phyloP scores from a whole-genome alignment of 2,113 vertebrate species.

The Erythrolamprus reginae region DNA sequence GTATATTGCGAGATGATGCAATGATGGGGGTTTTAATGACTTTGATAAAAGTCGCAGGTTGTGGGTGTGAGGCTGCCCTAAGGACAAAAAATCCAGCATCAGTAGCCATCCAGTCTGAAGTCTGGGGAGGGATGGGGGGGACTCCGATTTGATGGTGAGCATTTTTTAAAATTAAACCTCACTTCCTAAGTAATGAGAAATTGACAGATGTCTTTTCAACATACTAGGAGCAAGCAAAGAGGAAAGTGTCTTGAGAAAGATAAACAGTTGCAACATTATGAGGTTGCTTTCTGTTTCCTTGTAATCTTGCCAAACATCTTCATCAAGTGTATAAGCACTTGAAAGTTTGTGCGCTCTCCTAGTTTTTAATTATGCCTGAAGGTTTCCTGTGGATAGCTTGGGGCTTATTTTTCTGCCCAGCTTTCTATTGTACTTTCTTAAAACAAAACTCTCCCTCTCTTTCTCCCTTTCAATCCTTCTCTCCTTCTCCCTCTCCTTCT shows the following conservation, averaged over 20 bases:
- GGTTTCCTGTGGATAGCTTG: neutral
- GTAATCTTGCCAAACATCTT: neutral
- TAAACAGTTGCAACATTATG: neutral
- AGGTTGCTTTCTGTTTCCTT: neutral
- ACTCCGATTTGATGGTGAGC: neutral
- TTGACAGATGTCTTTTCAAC: neutral
- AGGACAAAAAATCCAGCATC: no score
- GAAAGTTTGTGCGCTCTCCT: neutral
- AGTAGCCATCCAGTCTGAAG: neutral
- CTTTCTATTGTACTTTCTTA: neutral
- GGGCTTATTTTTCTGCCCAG: neutral
- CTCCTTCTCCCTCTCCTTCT: no score
- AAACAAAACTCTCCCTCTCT: neutral
- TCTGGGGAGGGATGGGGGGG: neutral
- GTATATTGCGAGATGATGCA: neutral
- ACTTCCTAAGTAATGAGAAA: neutral
- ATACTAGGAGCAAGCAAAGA: neutral
- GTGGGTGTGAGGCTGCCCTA: no score
- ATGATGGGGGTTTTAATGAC: neutral
- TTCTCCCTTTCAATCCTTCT: no score
- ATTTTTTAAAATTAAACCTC: neutral
- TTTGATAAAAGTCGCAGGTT: neutral
- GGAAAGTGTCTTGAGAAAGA: neutral
- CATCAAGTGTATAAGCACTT: neutral
- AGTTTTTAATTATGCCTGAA: neutral